Evolutionary conservation across 2,113 vertebrate genomes (phyloP).

Genomic region (Hymenochirus boettgeri): DNA sequence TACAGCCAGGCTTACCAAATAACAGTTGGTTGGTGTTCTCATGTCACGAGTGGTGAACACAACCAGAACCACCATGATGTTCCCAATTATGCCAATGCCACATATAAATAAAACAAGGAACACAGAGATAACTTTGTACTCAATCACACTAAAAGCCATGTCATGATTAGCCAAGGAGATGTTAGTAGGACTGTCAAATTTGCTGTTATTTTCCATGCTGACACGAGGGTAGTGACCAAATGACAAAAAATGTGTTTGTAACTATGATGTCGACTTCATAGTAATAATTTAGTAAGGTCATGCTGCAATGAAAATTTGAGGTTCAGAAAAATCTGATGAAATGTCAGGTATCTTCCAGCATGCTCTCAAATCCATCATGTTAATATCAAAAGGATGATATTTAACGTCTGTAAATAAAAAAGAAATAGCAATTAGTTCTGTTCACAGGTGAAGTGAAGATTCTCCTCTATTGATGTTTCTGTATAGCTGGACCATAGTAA

Average conservation of each 20-base stretch:
- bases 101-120: slow-evolving; percentile 71
- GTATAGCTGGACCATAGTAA: no score
- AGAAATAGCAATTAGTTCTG: no score
- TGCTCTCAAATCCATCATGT: not conserved
- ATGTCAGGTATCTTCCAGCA: not conserved
- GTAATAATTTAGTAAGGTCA: not conserved
- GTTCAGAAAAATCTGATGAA: not conserved
- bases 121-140: slow-evolving; percentile 65
- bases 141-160: slow-evolving; percentile 50
- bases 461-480: no score
- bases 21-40: slow-evolving; percentile 74
- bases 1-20: slow-evolving; percentile 71
- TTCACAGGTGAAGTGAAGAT: no score
- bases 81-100: slow-evolving; percentile 67
- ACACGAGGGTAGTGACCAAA: no score
- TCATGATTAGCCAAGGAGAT: slow-evolving; percentile 53
- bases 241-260: no score
- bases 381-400: no score
- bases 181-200: slow-evolving; percentile 60
- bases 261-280: no score
- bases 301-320: not conserved
- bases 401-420: no score
- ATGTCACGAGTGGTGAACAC: slow-evolving; percentile 69
- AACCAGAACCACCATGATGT: slow-evolving; percentile 73
- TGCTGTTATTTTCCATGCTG: slow-evolving; percentile 57